These are phyloP conservation scores for Rhodophaea formosa DNA, from an alignment of 2,888 invertebrate species.

Conservation along the genomic window DNA sequence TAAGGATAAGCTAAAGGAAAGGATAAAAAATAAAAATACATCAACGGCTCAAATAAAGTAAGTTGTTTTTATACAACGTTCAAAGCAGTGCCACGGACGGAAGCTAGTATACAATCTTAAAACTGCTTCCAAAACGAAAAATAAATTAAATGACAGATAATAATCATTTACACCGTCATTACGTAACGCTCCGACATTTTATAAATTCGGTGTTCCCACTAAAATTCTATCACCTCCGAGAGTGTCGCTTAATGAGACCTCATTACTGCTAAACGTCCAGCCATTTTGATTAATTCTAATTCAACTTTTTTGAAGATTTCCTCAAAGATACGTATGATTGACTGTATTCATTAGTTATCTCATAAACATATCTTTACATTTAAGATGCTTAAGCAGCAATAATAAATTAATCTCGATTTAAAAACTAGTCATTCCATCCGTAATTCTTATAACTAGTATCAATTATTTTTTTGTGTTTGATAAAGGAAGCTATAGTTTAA, in stretches of 20 bases:
- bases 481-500: neutral
- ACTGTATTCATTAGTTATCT: neutral
- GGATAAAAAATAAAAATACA: too few species aligned
- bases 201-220: slow-evolving; percentile 1
- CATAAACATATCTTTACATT: slow-evolving; percentile 4
- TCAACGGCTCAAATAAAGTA: too few species aligned
- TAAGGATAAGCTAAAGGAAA: too few species aligned
- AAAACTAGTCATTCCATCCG: neutral
- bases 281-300: slow-evolving; percentile 5
- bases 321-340: slow-evolving; percentile 11
- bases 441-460: neutral
- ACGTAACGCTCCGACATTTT: slow-evolving; percentile 10
- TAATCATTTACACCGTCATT: neutral
- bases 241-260: slow-evolving; percentile 7
- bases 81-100: too few species aligned
- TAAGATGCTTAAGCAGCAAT: neutral
- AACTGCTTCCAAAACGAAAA: too few species aligned
- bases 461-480: neutral
- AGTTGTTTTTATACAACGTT: too few species aligned
- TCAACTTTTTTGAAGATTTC: slow-evolving; percentile 12
- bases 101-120: too few species aligned
- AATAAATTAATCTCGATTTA: slow-evolving; percentile 3
- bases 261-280: slow-evolving; percentile 5
- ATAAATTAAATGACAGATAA: too few species aligned
- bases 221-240: slow-evolving; percentile 9